Base-by-base conservation (phyloP, 2,888 invertebrate species). In the Bombylius major region DNA sequence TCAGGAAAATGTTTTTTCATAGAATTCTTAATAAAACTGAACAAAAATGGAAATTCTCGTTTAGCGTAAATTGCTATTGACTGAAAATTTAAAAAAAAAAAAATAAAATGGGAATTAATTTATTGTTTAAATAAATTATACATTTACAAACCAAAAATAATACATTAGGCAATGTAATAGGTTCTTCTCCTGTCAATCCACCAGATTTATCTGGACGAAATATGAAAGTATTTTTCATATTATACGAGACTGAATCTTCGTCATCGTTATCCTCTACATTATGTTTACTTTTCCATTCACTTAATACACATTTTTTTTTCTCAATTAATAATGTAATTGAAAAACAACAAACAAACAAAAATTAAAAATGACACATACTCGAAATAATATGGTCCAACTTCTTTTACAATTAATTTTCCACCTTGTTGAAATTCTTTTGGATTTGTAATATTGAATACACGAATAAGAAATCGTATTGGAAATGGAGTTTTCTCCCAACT, bases 261-360 rank as follows among this genome's bases (percentile, higher is more conserved):
- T 78, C 81, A 12, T 82, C 83, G 55, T 84, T 77, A 64, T 91
- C 89, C 59, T 79, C 78, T 1, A 88, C 66, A 61, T 88, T 82
- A 12, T 85, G 81, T 72, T 91, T 91, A 63, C 84, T 81, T 67
- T 89, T 89, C 84, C 87, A 89, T 76, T 89, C 87, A 53, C 90
- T 90, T 47, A 33, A 13, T 8, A 13, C n/a, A 23, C 7, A 4
- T 47, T 47, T 4, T 47, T 47, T 47, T 8, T n/a, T 23, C n/a
- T 2, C 23, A 23, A 23, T 23, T 23, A 23, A 23, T 23, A 23
- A 23, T 23, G 23, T 3, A 23, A 23, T 23, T 23, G 23, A 23
- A 23, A 23, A 23, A 23, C 5, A 14, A 51, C 1, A n/a, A n/a
- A 23, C 1, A 23, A 23, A 23, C 5, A 14, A 51, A 5, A n/a